Base-by-base conservation (phyloP, 1,140 invertebrate species). In the Drosophila eugracilis region DNA sequence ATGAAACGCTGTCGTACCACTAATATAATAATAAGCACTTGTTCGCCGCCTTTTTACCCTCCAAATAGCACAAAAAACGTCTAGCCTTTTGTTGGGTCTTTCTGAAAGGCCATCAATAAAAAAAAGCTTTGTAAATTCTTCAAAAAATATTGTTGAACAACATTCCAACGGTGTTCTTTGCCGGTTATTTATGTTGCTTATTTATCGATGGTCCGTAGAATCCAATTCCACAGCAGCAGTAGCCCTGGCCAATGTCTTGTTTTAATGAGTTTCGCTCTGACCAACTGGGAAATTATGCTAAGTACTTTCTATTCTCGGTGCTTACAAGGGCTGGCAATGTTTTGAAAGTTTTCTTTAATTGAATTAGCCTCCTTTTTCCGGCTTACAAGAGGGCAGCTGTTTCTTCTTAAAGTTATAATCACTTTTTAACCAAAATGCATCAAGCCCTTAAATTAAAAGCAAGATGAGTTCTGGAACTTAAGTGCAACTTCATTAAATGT, bases 11-110 rank as follows among this genome's bases (percentile, higher is more conserved):
- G 69, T 84, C 71, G 71, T 63, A 75, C 48, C 60, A 69, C 72
- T 86, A 85, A 86, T 85, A 86, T 74, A 85, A 86, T 81, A 86
- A 86, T 86, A 86, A 81, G 73, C 77, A 77, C 77, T 86, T 86
- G 62, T 70, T 14, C 60, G 24, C 34, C 19, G 19, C 57, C 32
- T 15, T 39, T 9, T 34, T 12, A 4, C 10, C n/a, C 7, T 21
- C 49, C 14, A 22, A 42, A 63, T 44, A 44, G 6, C 14, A 39
- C 15, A 37, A 17, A 26, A 41, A 44, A 55, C 14, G 14, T 60
- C 10, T 42, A 36, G 50, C 54, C 78, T 63, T 75, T 81, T 81
- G 72, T 81, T 80, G 1, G 24, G 39, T 42, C 12, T 21, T 44
- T 36, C 39, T 60, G 67, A 52, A 37, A 55, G 44, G 53, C 57